Conservation (phyloP, 2,113 vertebrate genomes). For the Ifrita kowaldi region DNA sequence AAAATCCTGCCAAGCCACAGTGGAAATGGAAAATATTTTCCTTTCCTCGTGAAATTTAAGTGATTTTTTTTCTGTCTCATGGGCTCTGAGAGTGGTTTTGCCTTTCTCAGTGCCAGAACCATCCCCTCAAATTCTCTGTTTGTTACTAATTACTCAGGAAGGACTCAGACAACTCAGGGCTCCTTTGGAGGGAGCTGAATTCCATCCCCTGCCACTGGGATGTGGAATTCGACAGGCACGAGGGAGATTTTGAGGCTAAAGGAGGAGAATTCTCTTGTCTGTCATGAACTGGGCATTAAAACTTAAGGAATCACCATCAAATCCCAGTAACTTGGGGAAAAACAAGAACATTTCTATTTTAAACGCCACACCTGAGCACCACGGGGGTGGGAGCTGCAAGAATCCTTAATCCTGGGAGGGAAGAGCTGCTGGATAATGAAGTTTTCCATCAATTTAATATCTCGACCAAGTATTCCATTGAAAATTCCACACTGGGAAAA, state of each 20-base stretch:
- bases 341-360: neutral
- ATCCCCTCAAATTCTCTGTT: neutral
- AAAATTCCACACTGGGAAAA: neutral
- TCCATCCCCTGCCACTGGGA: neutral
- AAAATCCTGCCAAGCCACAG: neutral
- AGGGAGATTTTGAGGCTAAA: neutral
- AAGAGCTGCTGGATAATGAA: neutral
- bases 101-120: neutral
- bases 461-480: neutral
- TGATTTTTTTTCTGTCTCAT: neutral
- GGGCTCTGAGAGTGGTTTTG: neutral
- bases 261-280: neutral
- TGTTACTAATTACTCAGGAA: neutral
- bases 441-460: neutral
- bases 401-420: neutral
- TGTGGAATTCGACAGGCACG: rapidly evolving
- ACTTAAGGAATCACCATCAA: neutral
- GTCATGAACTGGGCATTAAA: neutral
- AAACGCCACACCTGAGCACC: neutral
- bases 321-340: neutral
- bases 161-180: neutral
- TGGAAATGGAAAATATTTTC: neutral
- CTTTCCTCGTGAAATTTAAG: neutral
- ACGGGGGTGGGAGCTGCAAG: neutral
- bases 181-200: neutral